A percentile compares a stretch with the other conserved stretches of the same genome.
Conservation (phyloP, 2,888 invertebrate genomes). For the Orchesella flavescens region DNA sequence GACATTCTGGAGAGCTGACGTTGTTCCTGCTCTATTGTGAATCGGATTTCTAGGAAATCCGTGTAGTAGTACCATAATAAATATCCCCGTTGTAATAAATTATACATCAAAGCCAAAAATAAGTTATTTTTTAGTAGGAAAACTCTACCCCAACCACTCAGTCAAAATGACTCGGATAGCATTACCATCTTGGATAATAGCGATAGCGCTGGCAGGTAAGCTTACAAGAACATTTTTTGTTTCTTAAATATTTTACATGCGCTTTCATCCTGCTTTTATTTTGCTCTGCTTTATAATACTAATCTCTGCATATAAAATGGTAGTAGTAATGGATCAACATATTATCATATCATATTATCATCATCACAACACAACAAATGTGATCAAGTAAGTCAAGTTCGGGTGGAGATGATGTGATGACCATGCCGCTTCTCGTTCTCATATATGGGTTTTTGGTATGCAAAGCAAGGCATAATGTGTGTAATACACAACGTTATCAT, state of each 20-base stretch:
- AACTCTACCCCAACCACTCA: neutral
- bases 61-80: neutral
- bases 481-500: too few species aligned
- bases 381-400: slow-evolving; percentile 13
- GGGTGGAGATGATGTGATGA: neutral
- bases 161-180: slow-evolving; percentile 53
- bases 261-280: neutral
- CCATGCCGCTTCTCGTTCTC: too few species aligned
- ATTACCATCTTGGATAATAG: slow-evolving; percentile 50
- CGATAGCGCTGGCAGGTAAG: slow-evolving; percentile 58
- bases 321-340: slow-evolving; percentile 2
- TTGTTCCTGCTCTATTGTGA: slow-evolving; percentile 1
- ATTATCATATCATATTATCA: too few species aligned
- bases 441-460: too few species aligned
- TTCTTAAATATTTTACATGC: neutral
- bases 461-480: too few species aligned
- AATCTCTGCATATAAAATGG: neutral
- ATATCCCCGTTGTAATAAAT: too few species aligned
- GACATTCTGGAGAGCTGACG: neutral
- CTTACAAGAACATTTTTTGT: neutral
- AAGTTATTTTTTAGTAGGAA: too few species aligned
- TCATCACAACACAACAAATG: too few species aligned
- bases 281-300: neutral
- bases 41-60: slow-evolving; percentile 25
- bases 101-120: too few species aligned